These are phyloP conservation scores for Dendrolimus houi DNA, from an alignment of 2,888 invertebrate genomes.

Conservation along the genomic window DNA sequence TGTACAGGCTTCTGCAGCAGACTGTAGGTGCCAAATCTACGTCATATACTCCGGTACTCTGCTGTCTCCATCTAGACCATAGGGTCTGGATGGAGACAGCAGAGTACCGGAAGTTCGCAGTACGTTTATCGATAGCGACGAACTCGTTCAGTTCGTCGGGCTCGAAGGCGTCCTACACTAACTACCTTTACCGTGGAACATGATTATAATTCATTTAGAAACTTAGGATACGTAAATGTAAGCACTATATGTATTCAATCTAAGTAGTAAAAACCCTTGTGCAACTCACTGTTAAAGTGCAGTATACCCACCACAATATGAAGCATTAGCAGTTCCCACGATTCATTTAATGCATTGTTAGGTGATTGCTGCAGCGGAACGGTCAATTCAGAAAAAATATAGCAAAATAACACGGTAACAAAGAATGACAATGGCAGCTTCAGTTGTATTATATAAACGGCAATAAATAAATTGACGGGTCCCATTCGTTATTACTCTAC, in stretches of 20 bases:
- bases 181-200: neutral
- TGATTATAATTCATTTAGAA: no score
- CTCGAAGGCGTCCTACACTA: neutral
- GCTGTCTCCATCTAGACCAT: no score
- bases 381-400: neutral
- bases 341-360: neutral
- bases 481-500: no score
- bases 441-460: no score
- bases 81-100: no score
- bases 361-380: neutral
- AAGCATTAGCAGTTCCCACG: neutral
- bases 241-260: neutral
- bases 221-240: neutral
- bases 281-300: neutral
- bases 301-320: neutral
- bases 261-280: neutral
- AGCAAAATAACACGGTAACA: neutral
- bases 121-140: no score
- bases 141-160: neutral
- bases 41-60: no score
- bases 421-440: neutral
- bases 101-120: no score
- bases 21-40: no score
- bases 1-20: no score
- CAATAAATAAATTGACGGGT: no score